Base-by-base conservation (phyloP, 2,113 vertebrate species). In the Eurystomus gularis region DNA sequence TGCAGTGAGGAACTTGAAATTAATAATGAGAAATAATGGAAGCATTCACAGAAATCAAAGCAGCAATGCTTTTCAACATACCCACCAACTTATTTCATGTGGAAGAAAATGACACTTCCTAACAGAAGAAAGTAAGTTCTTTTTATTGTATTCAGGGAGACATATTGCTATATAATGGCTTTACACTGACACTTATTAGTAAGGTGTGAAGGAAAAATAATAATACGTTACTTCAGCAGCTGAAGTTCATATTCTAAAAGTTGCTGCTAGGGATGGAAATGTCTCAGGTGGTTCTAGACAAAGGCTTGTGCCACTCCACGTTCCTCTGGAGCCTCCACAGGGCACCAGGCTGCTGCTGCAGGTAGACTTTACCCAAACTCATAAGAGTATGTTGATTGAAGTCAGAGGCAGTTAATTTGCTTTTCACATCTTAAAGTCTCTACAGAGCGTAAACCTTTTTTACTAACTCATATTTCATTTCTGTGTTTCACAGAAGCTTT, bases 21-120 rank as follows among this genome's bases (percentile, higher is more conserved):
- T 93, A 66, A 87, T 96, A 96, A 97, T 78, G 86, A 97, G 94
- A 97, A 95, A 96, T 95, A 95, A 98, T 91, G 84, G 88, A 84
- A 81, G 52, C 16, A 92, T 95, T 97, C 92, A 84, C 92, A 84
- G 83, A 97, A 96, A 94, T 96, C 83, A 95, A 96, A 88, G 61
- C 46, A 92, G 77, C 29, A 73, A 54, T 88, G 69, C 55, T 93
- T 97, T 98, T 96, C 94, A 96, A 94, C 90, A 93, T 94, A 95
- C 79, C 68, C 95, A 96, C 92, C 64, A 95, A 86, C 81, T 93
- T 85, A 96, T 95, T 97, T 97, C 86, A 40, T n/a, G 29, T 49
- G 82, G 79, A 90, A 97, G 75, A 93, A 97, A 97, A 96, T 75
- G 13, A 88, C 37, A 72, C n/a, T 86, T 94, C 35, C 29, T 80